Evolutionary conservation across 2,113 vertebrate genomes (phyloP).

Genomic region (Oreotragus oreotragus): DNA sequence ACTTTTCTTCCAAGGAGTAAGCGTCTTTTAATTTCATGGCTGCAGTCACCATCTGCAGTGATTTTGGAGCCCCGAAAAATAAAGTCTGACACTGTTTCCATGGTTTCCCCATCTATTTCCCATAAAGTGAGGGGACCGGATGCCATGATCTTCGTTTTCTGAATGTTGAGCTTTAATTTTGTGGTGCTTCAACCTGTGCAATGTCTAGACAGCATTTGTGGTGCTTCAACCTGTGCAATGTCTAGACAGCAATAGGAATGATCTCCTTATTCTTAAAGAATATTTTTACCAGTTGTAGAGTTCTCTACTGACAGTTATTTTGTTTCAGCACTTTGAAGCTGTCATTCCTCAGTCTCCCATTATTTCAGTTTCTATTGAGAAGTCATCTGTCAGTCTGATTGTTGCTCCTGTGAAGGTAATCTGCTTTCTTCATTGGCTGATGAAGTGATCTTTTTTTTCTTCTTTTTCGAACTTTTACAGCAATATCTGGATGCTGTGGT

Average conservation of each 20-base stretch:
- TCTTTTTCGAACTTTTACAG: not conserved
- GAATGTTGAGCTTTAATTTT: not conserved
- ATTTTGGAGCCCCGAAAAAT: too few relatives aligned
- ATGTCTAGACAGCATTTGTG: too few relatives aligned
- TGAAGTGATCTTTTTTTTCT: not conserved
- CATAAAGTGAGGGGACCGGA: too few relatives aligned
- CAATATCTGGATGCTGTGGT: not conserved
- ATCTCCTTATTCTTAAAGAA: not conserved
- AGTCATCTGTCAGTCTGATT: not conserved
- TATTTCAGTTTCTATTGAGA: not conserved
- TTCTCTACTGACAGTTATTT: not conserved
- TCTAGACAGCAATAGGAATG: not conserved
- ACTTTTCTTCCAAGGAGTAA: too few relatives aligned
- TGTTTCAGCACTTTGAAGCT: not conserved
- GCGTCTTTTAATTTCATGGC: too few relatives aligned
- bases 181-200: not conserved
- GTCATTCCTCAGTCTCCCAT: not conserved
- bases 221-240: not conserved
- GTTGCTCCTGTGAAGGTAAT: not conserved
- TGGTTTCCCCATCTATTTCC: too few relatives aligned
- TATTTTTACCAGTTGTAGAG: not conserved
- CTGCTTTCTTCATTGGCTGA: not conserved
- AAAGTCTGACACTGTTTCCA: too few relatives aligned
- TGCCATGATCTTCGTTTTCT: too few relatives aligned
- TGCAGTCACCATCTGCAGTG: too few relatives aligned